Evolutionary conservation across 2,888 invertebrate species (phyloP).

Genomic region (Amblyjoppa proteus): DNA sequence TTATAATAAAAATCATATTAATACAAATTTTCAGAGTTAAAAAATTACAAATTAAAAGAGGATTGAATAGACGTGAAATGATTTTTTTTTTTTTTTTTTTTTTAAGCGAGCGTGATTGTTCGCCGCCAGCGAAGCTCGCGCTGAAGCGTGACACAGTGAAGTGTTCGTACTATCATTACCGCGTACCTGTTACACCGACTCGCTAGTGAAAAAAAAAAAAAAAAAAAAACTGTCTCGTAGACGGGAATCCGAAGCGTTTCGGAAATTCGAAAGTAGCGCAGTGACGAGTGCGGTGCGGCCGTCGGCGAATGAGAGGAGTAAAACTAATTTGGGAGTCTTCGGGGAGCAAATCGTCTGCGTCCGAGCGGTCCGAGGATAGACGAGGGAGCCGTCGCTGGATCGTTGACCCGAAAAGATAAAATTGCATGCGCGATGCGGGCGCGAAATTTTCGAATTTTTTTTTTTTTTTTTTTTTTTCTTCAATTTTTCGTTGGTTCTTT

Average conservation of each 20-base stretch:
- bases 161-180: neutral
- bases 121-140: neutral
- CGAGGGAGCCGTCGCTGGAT: constrained; percentile 42
- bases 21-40: too few species aligned
- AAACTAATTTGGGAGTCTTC: constrained; percentile 65
- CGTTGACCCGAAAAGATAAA: constrained; percentile 58
- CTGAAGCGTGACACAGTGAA: constrained; percentile 1
- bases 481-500: neutral
- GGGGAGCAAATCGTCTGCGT: constrained; percentile 30
- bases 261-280: constrained; percentile 9
- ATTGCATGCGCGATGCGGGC: constrained; percentile 35
- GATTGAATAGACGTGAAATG: neutral
- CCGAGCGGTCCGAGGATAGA: constrained; percentile 11
- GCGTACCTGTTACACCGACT: neutral
- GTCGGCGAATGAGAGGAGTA: constrained; percentile 49
- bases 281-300: constrained; percentile 11
- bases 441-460: constrained; percentile 4
- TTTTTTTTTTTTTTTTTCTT: neutral
- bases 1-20: too few species aligned
- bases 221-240: constrained; percentile 16
- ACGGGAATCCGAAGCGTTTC: neutral
- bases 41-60: neutral
- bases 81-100: too few species aligned
- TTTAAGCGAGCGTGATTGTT: too few species aligned
- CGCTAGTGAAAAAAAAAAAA: neutral